Evolutionary conservation across 2,113 vertebrate genomes (phyloP), one percentile per base, ranked within the genome.

Genomic region (Tetrax tetrax): DNA sequence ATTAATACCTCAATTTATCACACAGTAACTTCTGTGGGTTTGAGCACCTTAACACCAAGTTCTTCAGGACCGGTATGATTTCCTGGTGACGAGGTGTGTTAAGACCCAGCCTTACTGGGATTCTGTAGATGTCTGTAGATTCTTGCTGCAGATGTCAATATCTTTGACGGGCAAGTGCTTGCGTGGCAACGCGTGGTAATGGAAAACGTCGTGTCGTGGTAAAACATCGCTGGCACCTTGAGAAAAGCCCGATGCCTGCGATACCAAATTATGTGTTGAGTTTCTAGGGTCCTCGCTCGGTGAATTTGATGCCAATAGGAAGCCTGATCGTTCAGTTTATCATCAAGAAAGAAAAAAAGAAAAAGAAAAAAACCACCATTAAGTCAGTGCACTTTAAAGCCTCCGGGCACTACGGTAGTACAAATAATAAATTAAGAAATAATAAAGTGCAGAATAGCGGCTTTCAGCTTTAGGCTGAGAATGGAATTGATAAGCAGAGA

Each of bases 361-460:
- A 59, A 43, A 18, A 10, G 1, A 29, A 23, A n/a, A 21, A 19
- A 64, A 19, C 4, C 1, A 2, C 35, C 48, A 12, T 22, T 61
- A 28, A 71, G 75, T 56, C 51, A 71, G 69, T 15, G 76, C 35
- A 45, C 29, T 87, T 65, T 28, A 31, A 92, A 91, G 56, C 56
- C 95, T 77, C 25, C 69, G 60, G 91, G 92, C 86, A 1, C 16
- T 38, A 8, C 0, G 0, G 41, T 22, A 83, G 89, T 75, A 27
- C 81, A 92, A 83, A 87, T 91, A 87, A 86, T 87, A 86, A 96
- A 94, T 94, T 70, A 70, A 78, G 89, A 93, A 93, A 93, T 93
- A 95, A 85, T 72, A 47, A 94, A 92, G 94, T 84, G 64, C 33
- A 35, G 81, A 76, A 54, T 23, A 21, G 35, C 8, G 48, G 41